Evolutionary conservation across 2,113 vertebrate species (phyloP), one percentile per base, ranked within the genome.

Genomic region (Mirza zaza): DNA sequence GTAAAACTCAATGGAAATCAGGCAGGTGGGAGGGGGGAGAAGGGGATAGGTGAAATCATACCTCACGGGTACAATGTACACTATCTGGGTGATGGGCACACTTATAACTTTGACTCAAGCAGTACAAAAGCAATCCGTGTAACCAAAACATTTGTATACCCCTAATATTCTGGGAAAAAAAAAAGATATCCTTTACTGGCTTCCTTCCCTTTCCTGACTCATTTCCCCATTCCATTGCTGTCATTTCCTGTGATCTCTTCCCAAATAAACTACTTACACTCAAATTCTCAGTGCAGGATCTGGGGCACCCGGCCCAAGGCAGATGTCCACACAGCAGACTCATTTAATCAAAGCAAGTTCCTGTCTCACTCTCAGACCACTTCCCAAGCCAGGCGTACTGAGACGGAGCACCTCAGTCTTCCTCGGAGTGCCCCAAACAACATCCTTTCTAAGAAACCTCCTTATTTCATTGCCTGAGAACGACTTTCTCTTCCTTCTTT

Each of bases 161-260:
- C 7, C 18, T 57, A 57, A 57, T 21, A 57, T 57, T 57, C 55
- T 57, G 55, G 20, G 7, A 52, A 55, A 57, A 55, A 21, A 57
- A 21, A 57, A 18, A 39, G 55, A 55, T 4, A n/a, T 42, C 34
- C 15, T 27, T 36, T 5, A 2, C 8, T 20, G 45, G 59, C 61
- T 80, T 73, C 70, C 71, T 83, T 90, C 82, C 59, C 23, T 45
- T 23, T 68, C 25, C 34, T 87, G 79, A 70, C 86, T 93, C 52
- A 67, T 59, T 70, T 82, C 67, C 42, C 59, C 5, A 0, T 21
- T 57, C 50, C 21, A 8, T 79, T 5, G 6, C 12, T n/a, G 71
- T 48, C 88, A 68, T 88, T 95, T 90, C 90, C 92, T 89, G 57
- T 48, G 6, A 34, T 59, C 77, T 79, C 15, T 57, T 91, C 61